Conservation (phyloP, 2,888 invertebrate genomes). For the Anorthoa munda region DNA sequence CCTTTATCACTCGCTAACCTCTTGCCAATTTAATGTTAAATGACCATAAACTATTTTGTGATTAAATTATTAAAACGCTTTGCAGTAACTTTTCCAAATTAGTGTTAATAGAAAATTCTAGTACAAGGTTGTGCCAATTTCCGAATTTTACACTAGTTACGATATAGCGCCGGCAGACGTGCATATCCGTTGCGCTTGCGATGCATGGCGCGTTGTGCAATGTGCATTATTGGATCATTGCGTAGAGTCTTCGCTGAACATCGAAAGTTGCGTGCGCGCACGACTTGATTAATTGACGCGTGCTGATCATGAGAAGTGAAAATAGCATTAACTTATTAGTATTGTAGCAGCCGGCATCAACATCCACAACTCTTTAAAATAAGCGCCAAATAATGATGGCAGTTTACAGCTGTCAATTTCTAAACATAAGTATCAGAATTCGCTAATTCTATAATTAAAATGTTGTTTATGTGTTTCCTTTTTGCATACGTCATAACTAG, state of each 20-base stretch:
- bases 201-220: constrained; percentile 46
- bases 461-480: no score
- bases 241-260: constrained; percentile 24
- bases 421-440: background rate
- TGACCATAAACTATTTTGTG: constrained; percentile 25
- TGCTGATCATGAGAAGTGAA: constrained; percentile 24
- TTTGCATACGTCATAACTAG: no score
- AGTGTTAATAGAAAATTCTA: constrained; percentile 34
- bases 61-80: constrained; percentile 3
- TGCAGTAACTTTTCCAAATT: background rate
- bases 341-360: no score
- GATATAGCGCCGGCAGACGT: constrained; percentile 27
- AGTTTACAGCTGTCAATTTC: background rate
- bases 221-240: constrained; percentile 48
- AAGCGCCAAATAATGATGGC: background rate
- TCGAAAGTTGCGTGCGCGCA: constrained; percentile 41
- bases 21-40: constrained; percentile 14
- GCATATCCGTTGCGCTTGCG: constrained; percentile 60
- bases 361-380: no score
- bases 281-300: constrained; percentile 17
- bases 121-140: constrained; percentile 47
- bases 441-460: background rate
- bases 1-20: background rate
- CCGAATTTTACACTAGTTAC: constrained; percentile 31
- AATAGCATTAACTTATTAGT: no score